Evolutionary conservation across 2,113 vertebrate species (phyloP), one percentile per base, ranked within the genome.

Genomic region (Mormoops blainvillei): DNA sequence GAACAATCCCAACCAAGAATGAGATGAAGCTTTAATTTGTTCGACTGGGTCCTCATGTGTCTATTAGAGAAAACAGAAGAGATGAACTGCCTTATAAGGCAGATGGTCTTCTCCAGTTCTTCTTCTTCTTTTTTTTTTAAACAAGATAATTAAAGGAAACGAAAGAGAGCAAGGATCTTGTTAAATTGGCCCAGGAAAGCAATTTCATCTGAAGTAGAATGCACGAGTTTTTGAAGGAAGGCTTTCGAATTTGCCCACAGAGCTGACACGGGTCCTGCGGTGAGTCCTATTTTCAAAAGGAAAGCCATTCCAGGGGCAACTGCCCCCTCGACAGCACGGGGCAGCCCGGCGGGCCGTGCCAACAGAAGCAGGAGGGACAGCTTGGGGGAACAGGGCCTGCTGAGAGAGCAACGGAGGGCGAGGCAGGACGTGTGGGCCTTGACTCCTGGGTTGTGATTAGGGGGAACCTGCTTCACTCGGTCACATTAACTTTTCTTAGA

Each of bases 121-220:
- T 16, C 22, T 36, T 18, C 61, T 3, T 45, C 15, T 41, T 50
- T 50, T 77, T 78, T 63, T 58, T 74, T 56, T 61, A 61, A 85
- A 97, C 4, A 33, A 68, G 96, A 84, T 67, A 82, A 92, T 33
- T 94, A 87, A 95, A 96, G 93, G 77, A 74, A 97, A 97, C 4
- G 22, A 52, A 91, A 28, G 4, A 41, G 7, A 85, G n/a, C 67
- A 89, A 3, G 0, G 41, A 96, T 93, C 45, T 93, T 94, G 92
- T 73, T 95, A 97, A 97, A 93, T 89, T 96, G 48, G 70, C 94
- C 87, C 96, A 56, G 78, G 65, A 95, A 97, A 97, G 98, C 97
- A 0, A 89, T 85, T 93, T 91, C 4, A n/a, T 93, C 56, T 91
- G 90, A 97, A 89, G 61, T 36, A 93, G 94, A 93, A 45, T 3